Percentiles rank a stretch among this genome's conserved stretches.
Conservation (phyloP, 2,113 vertebrate species). For the Varanus komodoensis region DNA sequence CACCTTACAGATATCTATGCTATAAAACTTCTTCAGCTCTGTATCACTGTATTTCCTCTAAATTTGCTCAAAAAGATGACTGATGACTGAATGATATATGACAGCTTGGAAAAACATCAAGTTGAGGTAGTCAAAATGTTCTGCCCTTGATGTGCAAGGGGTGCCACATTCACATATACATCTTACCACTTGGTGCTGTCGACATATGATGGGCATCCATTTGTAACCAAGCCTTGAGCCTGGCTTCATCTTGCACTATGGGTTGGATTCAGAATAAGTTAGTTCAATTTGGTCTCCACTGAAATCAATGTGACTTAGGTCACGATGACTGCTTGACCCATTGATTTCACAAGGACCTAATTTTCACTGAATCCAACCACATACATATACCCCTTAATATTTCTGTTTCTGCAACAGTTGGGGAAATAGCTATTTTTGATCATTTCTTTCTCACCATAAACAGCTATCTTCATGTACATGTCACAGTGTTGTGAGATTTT, state of each 20-base stretch:
- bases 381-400: too few species aligned
- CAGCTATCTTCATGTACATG: neutral
- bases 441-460: neutral
- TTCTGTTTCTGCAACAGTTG: too few species aligned
- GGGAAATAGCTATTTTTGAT: neutral
- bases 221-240: neutral
- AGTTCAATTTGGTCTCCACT: too few species aligned
- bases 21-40: neutral
- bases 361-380: too few species aligned
- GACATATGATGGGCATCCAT: too few species aligned
- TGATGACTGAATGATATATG: neutral
- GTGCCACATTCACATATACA: too few species aligned
- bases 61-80: neutral
- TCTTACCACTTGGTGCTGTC: too few species aligned
- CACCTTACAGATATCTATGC: neutral
- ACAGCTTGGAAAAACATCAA: neutral
- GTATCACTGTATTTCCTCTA: neutral
- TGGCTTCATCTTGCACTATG: neutral
- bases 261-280: neutral
- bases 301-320: too few species aligned
- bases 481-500: too few species aligned
- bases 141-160: too few species aligned
- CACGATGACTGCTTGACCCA: too few species aligned
- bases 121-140: neutral
- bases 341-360: too few species aligned